Percentiles rank a stretch among this genome's conserved stretches.
Evolutionary conservation across 2,113 vertebrate genomes (phyloP).

Genomic region (Hippocampus zosterae): DNA sequence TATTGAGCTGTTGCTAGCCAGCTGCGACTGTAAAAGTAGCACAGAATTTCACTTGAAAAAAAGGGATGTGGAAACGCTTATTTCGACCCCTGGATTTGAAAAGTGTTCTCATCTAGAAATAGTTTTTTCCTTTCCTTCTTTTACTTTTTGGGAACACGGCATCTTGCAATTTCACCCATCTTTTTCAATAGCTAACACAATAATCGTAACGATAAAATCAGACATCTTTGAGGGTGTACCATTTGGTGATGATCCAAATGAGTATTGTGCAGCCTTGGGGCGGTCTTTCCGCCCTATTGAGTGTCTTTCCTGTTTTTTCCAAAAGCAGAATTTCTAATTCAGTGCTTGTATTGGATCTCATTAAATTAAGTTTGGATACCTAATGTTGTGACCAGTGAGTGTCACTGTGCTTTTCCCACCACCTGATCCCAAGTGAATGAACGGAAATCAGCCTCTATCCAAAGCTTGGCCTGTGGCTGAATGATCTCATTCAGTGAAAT

Average conservation of each 20-base stretch:
- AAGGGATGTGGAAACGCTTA: too few relatives aligned
- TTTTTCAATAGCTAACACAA: too few relatives aligned
- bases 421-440: constrained; percentile 28
- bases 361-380: background rate
- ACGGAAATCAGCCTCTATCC: constrained; percentile 43
- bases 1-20: too few relatives aligned
- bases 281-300: background rate
- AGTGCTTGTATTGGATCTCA: background rate
- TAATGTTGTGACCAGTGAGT: constrained; percentile 1
- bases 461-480: constrained; percentile 37
- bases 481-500: constrained; percentile 42
- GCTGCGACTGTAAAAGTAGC: too few relatives aligned
- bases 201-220: background rate
- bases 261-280: background rate
- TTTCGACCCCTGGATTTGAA: too few relatives aligned
- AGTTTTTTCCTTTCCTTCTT: too few relatives aligned
- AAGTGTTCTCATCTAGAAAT: too few relatives aligned
- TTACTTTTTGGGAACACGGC: too few relatives aligned
- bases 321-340: background rate
- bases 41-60: too few relatives aligned
- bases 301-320: background rate
- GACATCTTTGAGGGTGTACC: background rate
- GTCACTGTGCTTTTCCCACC: constrained; percentile 1
- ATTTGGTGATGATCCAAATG: background rate
- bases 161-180: too few relatives aligned